phyloP scores from a whole-genome alignment of 2,797 vertebrate species.

The Pipistrellus pipistrellus region DNA sequence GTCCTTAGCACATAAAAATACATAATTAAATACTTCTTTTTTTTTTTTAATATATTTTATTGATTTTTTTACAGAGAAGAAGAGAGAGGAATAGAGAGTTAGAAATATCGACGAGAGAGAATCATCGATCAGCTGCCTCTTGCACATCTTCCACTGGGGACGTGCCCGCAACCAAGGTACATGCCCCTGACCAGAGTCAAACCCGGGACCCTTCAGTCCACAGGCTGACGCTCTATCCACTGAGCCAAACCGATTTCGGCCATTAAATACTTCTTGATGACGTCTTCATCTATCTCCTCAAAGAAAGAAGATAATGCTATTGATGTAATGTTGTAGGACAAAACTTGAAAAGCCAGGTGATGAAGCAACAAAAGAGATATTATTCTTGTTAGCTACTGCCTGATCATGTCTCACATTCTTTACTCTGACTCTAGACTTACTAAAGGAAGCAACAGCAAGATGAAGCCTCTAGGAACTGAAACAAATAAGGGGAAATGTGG shows the following conservation, averaged over 20 bases:
- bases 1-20: neutral
- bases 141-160: no score
- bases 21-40: neutral
- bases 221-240: no score
- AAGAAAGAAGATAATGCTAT: neutral
- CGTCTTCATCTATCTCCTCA: neutral
- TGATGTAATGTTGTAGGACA: accelerated
- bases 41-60: no score
- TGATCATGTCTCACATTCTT: accelerated
- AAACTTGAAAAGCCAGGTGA: neutral
- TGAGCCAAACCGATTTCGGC: no score
- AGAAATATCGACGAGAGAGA: no score
- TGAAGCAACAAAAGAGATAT: accelerated
- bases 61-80: no score
- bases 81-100: no score
- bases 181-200: no score
- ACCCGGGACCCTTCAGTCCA: no score
- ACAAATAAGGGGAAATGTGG: neutral
- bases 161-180: no score
- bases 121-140: no score
- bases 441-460: neutral
- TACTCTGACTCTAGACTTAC: neutral
- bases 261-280: neutral
- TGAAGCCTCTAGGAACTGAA: neutral
- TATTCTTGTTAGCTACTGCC: accelerated